Evolutionary conservation across 1,140 invertebrate genomes (phyloP).

Genomic region (Physella acuta): DNA sequence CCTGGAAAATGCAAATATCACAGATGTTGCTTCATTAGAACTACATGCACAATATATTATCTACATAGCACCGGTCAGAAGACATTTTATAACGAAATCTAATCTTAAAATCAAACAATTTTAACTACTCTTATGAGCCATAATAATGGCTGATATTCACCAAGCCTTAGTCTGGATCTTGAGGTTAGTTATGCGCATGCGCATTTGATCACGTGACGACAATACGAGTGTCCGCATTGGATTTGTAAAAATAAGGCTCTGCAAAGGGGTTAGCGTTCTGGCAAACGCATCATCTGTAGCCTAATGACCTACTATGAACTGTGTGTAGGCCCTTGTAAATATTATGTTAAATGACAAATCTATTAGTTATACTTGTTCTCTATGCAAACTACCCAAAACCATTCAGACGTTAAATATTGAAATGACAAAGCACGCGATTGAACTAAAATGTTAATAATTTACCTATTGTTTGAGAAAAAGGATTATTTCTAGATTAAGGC

Average conservation of each 20-base stretch:
- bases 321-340: too few relatives aligned
- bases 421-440: too few relatives aligned
- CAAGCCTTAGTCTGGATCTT: not conserved
- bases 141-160: not conserved
- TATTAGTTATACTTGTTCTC: too few relatives aligned
- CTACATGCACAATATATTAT: slow-evolving; percentile 14
- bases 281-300: not conserved
- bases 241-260: not conserved
- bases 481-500: too few relatives aligned
- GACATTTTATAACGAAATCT: slow-evolving; percentile 15
- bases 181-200: not conserved
- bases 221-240: not conserved
- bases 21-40: slow-evolving; percentile 17
- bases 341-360: too few relatives aligned
- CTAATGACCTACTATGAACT: too few relatives aligned
- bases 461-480: too few relatives aligned
- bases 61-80: slow-evolving; percentile 23
- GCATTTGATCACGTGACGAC: not conserved
- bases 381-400: too few relatives aligned
- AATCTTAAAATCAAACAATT: not conserved
- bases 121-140: not conserved
- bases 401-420: too few relatives aligned
- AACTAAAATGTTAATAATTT: too few relatives aligned
- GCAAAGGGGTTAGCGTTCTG: not conserved
- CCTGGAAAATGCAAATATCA: slow-evolving; percentile 22